Evolutionary conservation across 2,113 vertebrate genomes (phyloP).

Genomic region (Sebastes schlegelii): DNA sequence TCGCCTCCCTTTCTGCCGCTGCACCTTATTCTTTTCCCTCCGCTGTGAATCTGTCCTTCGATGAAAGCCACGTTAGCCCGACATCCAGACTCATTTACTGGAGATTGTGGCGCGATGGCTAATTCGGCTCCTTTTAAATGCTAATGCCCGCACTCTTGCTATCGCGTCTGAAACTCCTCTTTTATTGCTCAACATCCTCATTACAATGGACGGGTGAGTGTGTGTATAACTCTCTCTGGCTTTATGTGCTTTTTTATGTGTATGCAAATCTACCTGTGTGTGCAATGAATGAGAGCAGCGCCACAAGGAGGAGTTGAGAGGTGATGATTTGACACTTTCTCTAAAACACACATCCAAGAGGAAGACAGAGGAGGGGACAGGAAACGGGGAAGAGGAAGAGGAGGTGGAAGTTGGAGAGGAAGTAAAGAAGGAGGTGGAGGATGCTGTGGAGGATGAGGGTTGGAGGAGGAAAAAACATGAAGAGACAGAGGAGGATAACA

Average conservation of each 20-base stretch:
- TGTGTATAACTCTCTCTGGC: constrained; percentile 10
- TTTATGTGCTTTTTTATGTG: constrained; percentile 1
- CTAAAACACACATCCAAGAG: constrained; percentile 27
- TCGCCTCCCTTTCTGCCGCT: not conserved
- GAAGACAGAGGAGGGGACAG: not conserved
- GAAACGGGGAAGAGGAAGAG: not conserved
- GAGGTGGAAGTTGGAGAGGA: not conserved
- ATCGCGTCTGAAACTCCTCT: constrained; percentile 60
- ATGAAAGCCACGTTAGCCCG: constrained; percentile 49
- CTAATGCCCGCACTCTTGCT: constrained; percentile 59
- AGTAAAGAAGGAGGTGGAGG: not conserved
- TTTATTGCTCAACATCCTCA: constrained; percentile 70
- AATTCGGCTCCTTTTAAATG: constrained; percentile 74
- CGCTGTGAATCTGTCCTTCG: constrained; percentile 19
- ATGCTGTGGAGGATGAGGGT: not conserved
- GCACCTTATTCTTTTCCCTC: constrained; percentile 30
- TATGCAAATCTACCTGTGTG: constrained; percentile 19
- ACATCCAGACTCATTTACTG: constrained; percentile 63
- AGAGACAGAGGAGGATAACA: not conserved
- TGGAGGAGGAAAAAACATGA: not conserved
- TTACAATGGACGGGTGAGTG: constrained; percentile 57
- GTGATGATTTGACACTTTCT: constrained; percentile 53
- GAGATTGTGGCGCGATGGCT: constrained; percentile 58
- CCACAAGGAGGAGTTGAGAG: constrained; percentile 82
- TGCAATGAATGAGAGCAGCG: constrained; percentile 57